Percentiles rank a stretch among this genome's conserved stretches.
Conservation (phyloP, 2,113 vertebrate genomes). For the Muntiacus reevesi region DNA sequence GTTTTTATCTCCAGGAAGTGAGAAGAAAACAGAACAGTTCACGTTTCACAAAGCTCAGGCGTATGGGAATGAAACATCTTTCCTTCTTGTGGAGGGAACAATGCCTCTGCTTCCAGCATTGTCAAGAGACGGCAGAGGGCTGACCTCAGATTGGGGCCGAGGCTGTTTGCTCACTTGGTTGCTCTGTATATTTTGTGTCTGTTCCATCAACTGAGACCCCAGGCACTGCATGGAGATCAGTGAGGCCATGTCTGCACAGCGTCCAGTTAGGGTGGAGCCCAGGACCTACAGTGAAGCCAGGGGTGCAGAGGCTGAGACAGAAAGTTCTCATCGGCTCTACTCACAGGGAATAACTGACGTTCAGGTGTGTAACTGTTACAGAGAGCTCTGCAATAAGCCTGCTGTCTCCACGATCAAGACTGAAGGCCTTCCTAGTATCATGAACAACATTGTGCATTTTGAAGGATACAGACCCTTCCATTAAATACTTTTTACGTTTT, state of each 20-base stretch:
- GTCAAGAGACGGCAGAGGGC: fast-evolving
- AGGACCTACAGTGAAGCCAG: not conserved
- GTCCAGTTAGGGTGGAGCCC: not conserved
- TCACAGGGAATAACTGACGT: no score
- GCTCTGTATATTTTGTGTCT: fast-evolving
- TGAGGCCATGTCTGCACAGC: fast-evolving
- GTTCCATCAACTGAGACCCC: fast-evolving
- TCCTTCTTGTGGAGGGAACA: not conserved
- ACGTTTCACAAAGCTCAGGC: not conserved
- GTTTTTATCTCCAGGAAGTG: not conserved
- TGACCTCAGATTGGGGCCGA: fast-evolving
- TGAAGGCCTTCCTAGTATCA: fast-evolving
- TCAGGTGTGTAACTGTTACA: fast-evolving
- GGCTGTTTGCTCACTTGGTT: fast-evolving
- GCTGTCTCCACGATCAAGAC: fast-evolving
- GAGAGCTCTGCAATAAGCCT: not conserved
- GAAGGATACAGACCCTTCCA: fast-evolving
- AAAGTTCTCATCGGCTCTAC: fast-evolving
- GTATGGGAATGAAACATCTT: fast-evolving
- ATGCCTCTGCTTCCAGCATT: fast-evolving
- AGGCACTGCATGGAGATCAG: fast-evolving
- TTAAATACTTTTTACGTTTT: not conserved
- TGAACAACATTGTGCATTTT: no score
- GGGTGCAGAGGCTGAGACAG: not conserved
- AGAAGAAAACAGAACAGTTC: not conserved